Evolutionary conservation across 2,888 invertebrate species (phyloP), one percentile per base, ranked within the genome.

Genomic region (Ctenicera cuprea): DNA sequence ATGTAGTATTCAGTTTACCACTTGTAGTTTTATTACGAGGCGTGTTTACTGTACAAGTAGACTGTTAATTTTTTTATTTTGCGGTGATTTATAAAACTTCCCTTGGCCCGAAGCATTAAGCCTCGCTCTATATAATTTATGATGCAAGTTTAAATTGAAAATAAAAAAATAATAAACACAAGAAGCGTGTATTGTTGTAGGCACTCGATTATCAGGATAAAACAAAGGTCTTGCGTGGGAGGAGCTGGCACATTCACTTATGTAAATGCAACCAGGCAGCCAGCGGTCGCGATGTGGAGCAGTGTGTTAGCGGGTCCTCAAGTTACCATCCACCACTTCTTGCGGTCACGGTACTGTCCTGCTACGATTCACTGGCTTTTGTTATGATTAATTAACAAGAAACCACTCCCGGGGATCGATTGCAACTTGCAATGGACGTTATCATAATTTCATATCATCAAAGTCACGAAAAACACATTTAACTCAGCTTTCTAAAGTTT

Each of bases 231-330:
- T 69, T 9, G 73, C 30, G 73, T 73, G 52, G 73, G 73, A 63
- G 73, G 54, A 63, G 73, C 41, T 50, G 71, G 71, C 71, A 71
- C 74, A 74, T 74, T 74, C 74, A 74, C 74, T 74, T 74, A 74
- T 74, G 74, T 74, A 71, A 74, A 74, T 74, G n/a, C n/a, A n/a
- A n/a, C n/a, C n/a, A n/a, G n/a, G n/a, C n/a, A n/a, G n/a, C 59
- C 38, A 26, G 66, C 41, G 66, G 22, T 62, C 61, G 70, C 71
- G 73, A 79, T 79, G 79, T 79, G 74, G 77, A 79, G 76, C 79
- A 79, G 77, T 77, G 76, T 77, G 79, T 77, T 79, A 79, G 66
- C 72, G 71, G 74, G 74, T 65, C 66, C 74, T 67, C 50, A 70
- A 59, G 57, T 45, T 70, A 59, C 59, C 52, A 61, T 66, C 65